Percentiles rank a stretch among this genome's conserved stretches.
These are phyloP conservation scores for Rhinatrema bivittatum DNA, from an alignment of 2,797 vertebrate species.

Conservation along the genomic window DNA sequence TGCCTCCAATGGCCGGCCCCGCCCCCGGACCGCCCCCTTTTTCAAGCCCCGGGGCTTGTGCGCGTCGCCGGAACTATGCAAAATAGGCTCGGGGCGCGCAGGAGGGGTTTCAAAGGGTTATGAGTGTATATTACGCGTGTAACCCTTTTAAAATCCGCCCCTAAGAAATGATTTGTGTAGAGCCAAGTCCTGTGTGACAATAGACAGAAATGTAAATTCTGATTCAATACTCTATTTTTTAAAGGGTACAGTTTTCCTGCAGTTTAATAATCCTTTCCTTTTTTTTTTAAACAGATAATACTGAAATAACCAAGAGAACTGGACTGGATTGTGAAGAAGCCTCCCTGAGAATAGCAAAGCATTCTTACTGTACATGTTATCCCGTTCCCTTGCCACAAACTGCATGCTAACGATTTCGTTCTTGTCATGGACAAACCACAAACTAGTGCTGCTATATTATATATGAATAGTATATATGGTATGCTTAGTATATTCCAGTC, in stretches of 20 bases:
- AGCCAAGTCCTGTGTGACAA: too few relatives aligned
- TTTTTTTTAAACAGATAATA: slow-evolving; percentile 83
- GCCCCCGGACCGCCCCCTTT: too few relatives aligned
- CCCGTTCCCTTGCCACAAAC: slow-evolving; percentile 90
- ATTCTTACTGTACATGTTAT: slow-evolving; percentile 96
- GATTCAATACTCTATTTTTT: background rate
- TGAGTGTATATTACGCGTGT: too few relatives aligned
- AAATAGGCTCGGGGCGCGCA: too few relatives aligned
- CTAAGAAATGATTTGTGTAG: too few relatives aligned
- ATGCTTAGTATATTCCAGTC: slow-evolving; percentile 77
- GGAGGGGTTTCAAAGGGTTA: too few relatives aligned
- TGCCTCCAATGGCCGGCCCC: too few relatives aligned
- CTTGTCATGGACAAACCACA: slow-evolving; percentile 64
- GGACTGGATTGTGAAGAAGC: slow-evolving; percentile 78
- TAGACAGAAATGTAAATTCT: accelerated
- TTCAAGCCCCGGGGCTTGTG: too few relatives aligned
- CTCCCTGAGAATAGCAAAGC: slow-evolving; percentile 80
- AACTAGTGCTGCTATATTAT: slow-evolving; percentile 72
- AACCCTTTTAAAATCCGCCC: too few relatives aligned
- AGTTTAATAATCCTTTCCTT: slow-evolving; percentile 12
- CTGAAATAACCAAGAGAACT: slow-evolving; percentile 87
- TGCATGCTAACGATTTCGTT: slow-evolving; percentile 87
- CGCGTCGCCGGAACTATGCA: too few relatives aligned
- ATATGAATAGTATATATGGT: slow-evolving; percentile 76
- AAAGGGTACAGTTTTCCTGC: background rate